Conservation (phyloP, 92 coral and sea anemone genomes). For the Palythoa grandis region DNA sequence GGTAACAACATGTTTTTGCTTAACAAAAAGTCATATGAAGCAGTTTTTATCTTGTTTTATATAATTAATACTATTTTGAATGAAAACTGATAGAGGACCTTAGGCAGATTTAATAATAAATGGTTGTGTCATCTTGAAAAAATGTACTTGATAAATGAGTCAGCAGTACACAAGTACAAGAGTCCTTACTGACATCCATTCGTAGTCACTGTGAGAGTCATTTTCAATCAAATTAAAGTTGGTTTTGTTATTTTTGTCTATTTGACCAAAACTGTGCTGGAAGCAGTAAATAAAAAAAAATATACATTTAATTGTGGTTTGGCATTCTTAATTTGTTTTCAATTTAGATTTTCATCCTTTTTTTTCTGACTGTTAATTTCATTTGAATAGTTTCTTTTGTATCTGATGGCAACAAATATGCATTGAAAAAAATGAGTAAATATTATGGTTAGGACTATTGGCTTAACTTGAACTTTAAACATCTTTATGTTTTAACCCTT, state of each 20-base stretch:
- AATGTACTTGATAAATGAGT: not conserved
- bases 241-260: not conserved
- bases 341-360: not conserved
- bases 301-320: not conserved
- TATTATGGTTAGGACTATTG: not conserved
- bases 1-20: not conserved
- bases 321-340: not conserved
- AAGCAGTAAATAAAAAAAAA: not conserved
- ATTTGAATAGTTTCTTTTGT: not conserved
- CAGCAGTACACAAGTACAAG: not conserved
- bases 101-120: not conserved
- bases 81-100: constrained; percentile 4
- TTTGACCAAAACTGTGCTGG: constrained; percentile 34
- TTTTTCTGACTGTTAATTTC: not conserved
- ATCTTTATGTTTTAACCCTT: not conserved
- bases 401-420: not conserved
- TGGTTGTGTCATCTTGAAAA: not conserved
- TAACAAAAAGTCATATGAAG: not conserved
- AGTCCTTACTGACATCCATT: not conserved
- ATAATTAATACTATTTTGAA: constrained; percentile 11
- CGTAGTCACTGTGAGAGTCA: not conserved
- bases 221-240: not conserved
- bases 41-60: constrained; percentile 17
- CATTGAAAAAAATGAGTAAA: not conserved
- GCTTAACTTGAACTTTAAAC: not conserved